phyloP scores from a whole-genome alignment of 1,140 invertebrate genomes.

The Anastatus disparis region DNA sequence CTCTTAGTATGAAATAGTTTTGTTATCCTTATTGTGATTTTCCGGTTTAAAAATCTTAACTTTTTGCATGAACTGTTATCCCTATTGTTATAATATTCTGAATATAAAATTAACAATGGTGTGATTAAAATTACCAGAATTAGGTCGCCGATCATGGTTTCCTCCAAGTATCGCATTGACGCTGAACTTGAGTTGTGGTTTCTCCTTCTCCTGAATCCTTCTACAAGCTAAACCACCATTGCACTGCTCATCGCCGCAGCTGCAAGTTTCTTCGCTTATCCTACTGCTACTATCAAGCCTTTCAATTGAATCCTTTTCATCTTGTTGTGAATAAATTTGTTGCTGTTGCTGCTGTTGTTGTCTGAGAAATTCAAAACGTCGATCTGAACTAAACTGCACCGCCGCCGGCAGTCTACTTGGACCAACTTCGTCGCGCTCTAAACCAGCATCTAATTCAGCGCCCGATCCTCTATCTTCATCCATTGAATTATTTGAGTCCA shows the following conservation, averaged over 20 bases:
- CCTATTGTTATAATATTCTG: too few relatives aligned
- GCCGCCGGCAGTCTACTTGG: constrained; percentile 14
- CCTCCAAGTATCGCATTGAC: constrained; percentile 89
- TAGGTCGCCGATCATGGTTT: constrained; percentile 64
- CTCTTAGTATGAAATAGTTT: too few relatives aligned
- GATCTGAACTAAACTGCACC: constrained; percentile 37
- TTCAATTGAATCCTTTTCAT: constrained; percentile 37
- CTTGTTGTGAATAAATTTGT: constrained; percentile 37
- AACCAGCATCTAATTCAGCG: constrained; percentile 49
- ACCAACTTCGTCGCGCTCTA: constrained; percentile 46
- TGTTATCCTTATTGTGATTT: too few relatives aligned
- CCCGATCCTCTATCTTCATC: constrained; percentile 55
- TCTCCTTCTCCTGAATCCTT: constrained; percentile 67
- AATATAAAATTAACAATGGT: neutral
- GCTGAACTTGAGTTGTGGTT: constrained; percentile 90
- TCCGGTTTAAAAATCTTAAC: too few relatives aligned
- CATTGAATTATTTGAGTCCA: constrained; percentile 61
- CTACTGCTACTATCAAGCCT: constrained; percentile 53
- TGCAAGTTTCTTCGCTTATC: constrained; percentile 56
- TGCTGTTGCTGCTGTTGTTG: constrained; percentile 51
- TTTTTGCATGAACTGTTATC: too few relatives aligned
- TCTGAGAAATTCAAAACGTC: constrained; percentile 53
- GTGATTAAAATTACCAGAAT: constrained; percentile 57
- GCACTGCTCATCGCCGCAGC: constrained; percentile 61
- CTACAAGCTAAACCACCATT: constrained; percentile 49